A percentile compares a stretch with the other conserved stretches of the same genome.
These are phyloP conservation scores for Melanotaenia maccullochi DNA, from an alignment of 2,797 vertebrate genomes.

Conservation along the genomic window DNA sequence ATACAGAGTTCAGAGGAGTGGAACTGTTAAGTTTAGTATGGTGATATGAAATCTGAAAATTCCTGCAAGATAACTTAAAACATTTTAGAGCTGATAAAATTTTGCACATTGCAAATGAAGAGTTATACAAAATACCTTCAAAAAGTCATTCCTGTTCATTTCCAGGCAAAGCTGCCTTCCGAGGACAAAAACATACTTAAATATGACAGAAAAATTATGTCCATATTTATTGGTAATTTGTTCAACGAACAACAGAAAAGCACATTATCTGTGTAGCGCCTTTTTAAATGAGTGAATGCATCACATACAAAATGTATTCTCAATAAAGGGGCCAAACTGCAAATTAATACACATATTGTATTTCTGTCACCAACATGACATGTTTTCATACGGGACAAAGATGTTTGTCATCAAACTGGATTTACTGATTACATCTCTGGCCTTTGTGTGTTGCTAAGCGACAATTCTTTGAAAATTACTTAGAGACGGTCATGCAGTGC, in stretches of 20 bases:
- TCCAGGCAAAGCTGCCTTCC: background rate
- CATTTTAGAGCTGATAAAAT: background rate
- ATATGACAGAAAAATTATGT: background rate
- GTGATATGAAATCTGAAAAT: background rate
- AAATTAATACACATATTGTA: background rate
- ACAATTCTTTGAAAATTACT: slow-evolving; percentile 48
- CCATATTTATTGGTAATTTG: background rate
- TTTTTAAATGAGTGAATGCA: background rate
- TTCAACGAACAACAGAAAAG: no score
- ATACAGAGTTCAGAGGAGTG: background rate
- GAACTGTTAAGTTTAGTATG: background rate
- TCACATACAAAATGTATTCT: background rate
- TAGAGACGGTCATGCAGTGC: background rate
- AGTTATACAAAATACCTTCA: background rate
- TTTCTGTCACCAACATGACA: background rate
- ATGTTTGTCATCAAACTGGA: slow-evolving; percentile 13
- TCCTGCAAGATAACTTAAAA: background rate
- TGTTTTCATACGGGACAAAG: slow-evolving; percentile 23
- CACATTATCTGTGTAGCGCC: background rate
- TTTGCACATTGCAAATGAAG: background rate
- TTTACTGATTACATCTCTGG: slow-evolving; percentile 35
- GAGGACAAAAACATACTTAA: background rate
- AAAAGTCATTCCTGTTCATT: background rate
- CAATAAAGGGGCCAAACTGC: background rate
- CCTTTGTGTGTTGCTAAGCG: slow-evolving; percentile 63